phyloP scores from a whole-genome alignment of 1,140 invertebrate genomes.

The Dreissena rostriformis region DNA sequence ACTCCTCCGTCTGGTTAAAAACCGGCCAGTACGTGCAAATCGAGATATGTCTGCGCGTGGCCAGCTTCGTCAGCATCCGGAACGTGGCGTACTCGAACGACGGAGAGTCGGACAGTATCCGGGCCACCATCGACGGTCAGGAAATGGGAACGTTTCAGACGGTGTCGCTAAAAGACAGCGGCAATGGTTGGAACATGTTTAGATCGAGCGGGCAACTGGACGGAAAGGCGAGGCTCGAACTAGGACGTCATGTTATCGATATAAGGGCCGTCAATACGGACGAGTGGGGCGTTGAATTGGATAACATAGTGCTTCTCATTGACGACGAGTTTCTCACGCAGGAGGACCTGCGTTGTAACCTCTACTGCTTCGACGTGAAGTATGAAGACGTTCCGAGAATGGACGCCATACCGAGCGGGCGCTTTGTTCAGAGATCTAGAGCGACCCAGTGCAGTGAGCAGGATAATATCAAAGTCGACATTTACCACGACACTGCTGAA shows the following conservation, averaged over 20 bases:
- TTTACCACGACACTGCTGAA: conserved; percentile 37
- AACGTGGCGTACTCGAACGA: conserved; percentile 45
- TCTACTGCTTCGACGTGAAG: conserved; percentile 44
- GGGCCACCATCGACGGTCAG: conserved; percentile 17
- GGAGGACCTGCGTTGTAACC: conserved; percentile 21
- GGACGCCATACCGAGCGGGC: conserved; percentile 41
- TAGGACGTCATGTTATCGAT: conserved; percentile 26
- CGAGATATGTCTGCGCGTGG: conserved; percentile 30
- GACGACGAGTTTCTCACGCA: conserved; percentile 19
- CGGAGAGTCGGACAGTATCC: conserved; percentile 8
- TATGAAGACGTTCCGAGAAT: conserved; percentile 35
- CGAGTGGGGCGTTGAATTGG: conserved; percentile 46
- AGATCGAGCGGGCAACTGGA: conserved; percentile 2
- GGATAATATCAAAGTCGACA: conserved; percentile 49
- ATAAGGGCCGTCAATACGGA: conserved; percentile 22
- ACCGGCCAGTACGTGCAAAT: conserved; percentile 11
- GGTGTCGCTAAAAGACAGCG: background rate
- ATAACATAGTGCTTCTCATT: conserved; percentile 20
- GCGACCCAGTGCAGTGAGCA: conserved; percentile 33
- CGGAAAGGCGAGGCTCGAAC: background rate
- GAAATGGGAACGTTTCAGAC: conserved; percentile 29
- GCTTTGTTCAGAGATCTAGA: conserved; percentile 49
- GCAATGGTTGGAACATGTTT: conserved; percentile 49
- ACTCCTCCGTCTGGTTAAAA: conserved; percentile 29
- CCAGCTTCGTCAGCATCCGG: background rate